Base-by-base conservation (phyloP, 2,888 invertebrate genomes). In the Mythimna pallens region DNA sequence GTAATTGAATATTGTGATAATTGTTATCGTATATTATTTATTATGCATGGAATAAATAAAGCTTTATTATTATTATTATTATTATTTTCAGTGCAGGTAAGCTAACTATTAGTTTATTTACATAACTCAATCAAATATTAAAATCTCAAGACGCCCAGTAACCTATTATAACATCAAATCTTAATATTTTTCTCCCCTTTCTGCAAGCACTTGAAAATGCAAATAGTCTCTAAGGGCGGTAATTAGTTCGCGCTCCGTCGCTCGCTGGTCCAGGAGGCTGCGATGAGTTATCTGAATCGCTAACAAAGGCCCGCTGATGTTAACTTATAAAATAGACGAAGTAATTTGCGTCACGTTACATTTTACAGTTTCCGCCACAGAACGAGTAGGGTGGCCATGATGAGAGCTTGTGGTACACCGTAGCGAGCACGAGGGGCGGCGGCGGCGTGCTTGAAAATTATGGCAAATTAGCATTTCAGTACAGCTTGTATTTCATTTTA, bases 311-410 rank as follows among this genome's bases (percentile, higher is more conserved):
- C 83, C 73, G 36, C 81, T 80, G 86, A 80, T 83, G 84, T 85
- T 89, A 85, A 88, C 89, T 91, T 89, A 91, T 90, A 88, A 90
- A 91, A 91, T 88, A 91, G 89, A 87, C 89, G 86, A 86, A 87
- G 91, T 89, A 90, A 91, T 91, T 90, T 90, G 90, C 85, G 90
- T 88, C 91, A 90, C 89, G 89, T 90, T 89, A 89, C 88, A 86
- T 89, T 90, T 89, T 90, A 89, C 88, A 85, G 89, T 88, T 88
- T 89, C 90, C 89, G 85, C 70, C 77, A 76, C 82, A 76, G 85
- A 78, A 80, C 63, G 64, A 59, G 78, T 84, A 83, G 83, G 86
- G 84, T 66, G 83, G 40, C 88, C 61, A 83, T 67, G 70, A 25
- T 54, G 47, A 65, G 61, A 17, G 50, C 3, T 0, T n/a, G 54